Evolutionary conservation across 30 jellyfish, hydroid and myxozoan species (phyloP).

Genomic region (Haliclystus octoradiatus): DNA sequence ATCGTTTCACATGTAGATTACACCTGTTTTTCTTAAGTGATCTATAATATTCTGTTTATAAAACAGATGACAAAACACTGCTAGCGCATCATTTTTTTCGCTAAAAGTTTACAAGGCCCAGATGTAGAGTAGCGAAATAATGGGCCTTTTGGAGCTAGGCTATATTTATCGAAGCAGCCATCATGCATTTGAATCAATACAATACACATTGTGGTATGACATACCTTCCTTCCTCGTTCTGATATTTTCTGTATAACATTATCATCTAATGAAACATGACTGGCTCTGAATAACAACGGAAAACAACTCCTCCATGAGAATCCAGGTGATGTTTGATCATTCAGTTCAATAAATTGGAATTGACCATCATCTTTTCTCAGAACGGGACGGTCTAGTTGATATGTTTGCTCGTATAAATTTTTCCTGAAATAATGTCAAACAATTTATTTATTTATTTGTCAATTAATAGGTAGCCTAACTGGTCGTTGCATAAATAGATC

Average conservation of each 20-base stretch:
- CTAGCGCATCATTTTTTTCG: too few species aligned
- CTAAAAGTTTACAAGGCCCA: too few species aligned
- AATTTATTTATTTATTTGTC: neutral
- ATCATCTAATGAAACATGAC: constrained; percentile 66
- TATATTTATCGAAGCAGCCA: too few species aligned
- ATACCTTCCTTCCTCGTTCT: constrained; percentile 61
- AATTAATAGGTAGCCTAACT: neutral
- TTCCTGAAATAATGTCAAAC: constrained; percentile 40
- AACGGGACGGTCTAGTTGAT: constrained; percentile 46
- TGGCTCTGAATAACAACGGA: constrained; percentile 59
- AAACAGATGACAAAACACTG: too few species aligned
- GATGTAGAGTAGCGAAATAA: too few species aligned
- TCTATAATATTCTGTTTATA: too few species aligned
- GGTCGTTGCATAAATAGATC: too few species aligned
- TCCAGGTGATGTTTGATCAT: constrained; percentile 43
- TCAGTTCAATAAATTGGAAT: constrained; percentile 1
- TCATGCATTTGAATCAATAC: too few species aligned
- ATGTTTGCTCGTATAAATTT: constrained; percentile 36
- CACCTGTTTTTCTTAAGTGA: too few species aligned
- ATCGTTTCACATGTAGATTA: too few species aligned
- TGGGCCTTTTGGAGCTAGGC: too few species aligned
- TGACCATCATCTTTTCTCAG: constrained; percentile 46
- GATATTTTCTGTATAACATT: constrained; percentile 22
- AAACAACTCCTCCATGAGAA: constrained; percentile 74
- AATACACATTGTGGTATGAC: too few species aligned